A percentile compares a stretch with the other conserved stretches of the same genome.
Evolutionary conservation across 2,113 vertebrate species (phyloP).

Genomic region (Osmerus mordax): DNA sequence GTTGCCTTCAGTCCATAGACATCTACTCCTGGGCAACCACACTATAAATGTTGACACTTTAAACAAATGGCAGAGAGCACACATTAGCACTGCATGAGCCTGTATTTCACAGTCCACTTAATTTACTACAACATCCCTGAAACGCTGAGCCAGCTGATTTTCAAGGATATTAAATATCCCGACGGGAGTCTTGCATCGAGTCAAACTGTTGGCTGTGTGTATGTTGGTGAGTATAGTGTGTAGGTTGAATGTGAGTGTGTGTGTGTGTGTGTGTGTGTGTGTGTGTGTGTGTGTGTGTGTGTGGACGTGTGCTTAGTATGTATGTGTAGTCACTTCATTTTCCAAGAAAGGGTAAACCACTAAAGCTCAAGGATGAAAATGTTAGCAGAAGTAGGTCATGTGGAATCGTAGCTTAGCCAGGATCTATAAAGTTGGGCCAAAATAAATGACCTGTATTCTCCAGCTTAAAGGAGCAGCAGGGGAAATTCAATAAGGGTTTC

Average conservation of each 20-base stretch:
- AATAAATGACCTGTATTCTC: conserved; percentile 46
- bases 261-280: conserved; percentile 9
- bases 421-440: conserved; percentile 34
- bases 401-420: conserved; percentile 33
- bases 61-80: conserved; percentile 23
- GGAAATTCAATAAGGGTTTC: conserved; percentile 56
- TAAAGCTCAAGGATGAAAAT: conserved; percentile 25
- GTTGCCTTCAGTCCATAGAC: conserved; percentile 31
- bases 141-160: conserved; percentile 56
- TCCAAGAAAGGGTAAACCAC: conserved; percentile 12
- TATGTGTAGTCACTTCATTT: conserved; percentile 37
- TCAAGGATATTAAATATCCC: conserved; percentile 54
- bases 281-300: conserved; percentile 15
- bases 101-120: conserved; percentile 39
- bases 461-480: conserved; percentile 35
- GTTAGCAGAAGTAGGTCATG: conserved; percentile 52
- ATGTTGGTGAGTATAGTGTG: conserved; percentile 1
- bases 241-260: not conserved
- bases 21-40: conserved; percentile 32
- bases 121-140: conserved; percentile 51
- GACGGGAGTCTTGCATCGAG: conserved; percentile 32
- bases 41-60: conserved; percentile 52
- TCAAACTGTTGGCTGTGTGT: conserved; percentile 12
- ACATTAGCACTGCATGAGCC: conserved; percentile 41
- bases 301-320: conserved; percentile 19